phyloP scores from a whole-genome alignment of 1,140 invertebrate species.

The Leptopilina clavipes region DNA sequence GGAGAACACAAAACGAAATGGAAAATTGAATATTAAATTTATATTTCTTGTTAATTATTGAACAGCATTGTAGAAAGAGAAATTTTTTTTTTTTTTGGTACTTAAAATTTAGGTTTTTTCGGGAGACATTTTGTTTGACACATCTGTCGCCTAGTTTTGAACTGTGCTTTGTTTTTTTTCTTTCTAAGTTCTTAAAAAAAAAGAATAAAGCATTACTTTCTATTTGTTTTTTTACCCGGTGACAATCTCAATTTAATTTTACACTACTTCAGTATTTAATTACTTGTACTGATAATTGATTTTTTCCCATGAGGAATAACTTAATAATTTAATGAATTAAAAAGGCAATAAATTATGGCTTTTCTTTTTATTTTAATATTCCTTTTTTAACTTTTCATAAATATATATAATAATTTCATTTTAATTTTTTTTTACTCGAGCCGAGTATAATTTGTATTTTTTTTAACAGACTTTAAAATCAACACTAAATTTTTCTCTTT shows the following conservation, averaged over 20 bases:
- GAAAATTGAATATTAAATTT: conserved; percentile 16
- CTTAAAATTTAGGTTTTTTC: not conserved
- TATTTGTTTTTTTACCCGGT: not conserved
- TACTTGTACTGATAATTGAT: too few species aligned
- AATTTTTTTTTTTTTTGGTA: not conserved
- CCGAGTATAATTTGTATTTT: not conserved
- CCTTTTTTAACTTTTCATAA: not conserved
- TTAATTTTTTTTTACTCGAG: not conserved
- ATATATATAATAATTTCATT: not conserved
- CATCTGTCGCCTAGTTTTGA: not conserved
- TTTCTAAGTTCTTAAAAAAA: conserved; percentile 3
- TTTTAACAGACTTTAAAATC: conserved; percentile 5
- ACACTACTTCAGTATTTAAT: too few species aligned
- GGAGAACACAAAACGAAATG: conserved; percentile 13
- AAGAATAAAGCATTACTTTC: not conserved
- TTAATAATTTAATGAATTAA: not conserved
- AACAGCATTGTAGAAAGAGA: not conserved
- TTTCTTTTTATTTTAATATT: not conserved
- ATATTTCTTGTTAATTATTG: not conserved
- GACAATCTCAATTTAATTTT: not conserved
- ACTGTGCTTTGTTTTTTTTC: conserved; percentile 15
- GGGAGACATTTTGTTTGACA: not conserved
- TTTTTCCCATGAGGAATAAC: too few species aligned
- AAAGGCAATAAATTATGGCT: not conserved
- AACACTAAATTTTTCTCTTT: not conserved